These are phyloP conservation scores for Epinotia nisella DNA, from an alignment of 2,888 invertebrate species.

Conservation along the genomic window DNA sequence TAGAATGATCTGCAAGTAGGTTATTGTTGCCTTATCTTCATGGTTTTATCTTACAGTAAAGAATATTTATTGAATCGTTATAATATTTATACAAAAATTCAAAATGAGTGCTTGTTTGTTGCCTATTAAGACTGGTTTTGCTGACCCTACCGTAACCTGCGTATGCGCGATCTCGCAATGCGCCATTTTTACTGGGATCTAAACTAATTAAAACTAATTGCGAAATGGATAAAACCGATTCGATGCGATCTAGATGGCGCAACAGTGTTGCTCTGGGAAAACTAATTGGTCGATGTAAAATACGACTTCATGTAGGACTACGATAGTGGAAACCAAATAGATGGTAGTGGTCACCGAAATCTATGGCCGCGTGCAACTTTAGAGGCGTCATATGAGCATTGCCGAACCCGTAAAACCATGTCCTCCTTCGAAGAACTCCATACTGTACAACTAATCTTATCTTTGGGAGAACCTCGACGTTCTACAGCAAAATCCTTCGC, in stretches of 20 bases:
- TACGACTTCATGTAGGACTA: neutral
- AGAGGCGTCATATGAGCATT: neutral
- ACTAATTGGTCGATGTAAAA: neutral
- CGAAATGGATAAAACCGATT: constrained; percentile 59
- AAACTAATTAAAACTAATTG: constrained; percentile 70
- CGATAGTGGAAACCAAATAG: neutral
- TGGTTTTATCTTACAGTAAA: no score
- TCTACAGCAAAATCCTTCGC: no score
- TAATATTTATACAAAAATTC: no score
- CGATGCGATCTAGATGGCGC: constrained; percentile 46
- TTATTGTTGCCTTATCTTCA: neutral
- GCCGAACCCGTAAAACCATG: no score
- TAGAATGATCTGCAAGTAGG: no score
- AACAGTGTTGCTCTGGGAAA: constrained; percentile 16
- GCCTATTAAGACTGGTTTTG: neutral
- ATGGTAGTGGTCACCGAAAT: neutral
- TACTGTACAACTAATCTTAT: no score
- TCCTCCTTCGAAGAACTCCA: no score
- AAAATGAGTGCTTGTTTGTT: no score
- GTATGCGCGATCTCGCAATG: constrained; percentile 43
- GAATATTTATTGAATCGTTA: no score
- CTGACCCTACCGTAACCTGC: constrained; percentile 10
- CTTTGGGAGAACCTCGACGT: no score
- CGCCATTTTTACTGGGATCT: constrained; percentile 61
- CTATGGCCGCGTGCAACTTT: neutral